These are phyloP conservation scores for Caracal caracal DNA, from an alignment of 2,113 vertebrate species.

Conservation along the genomic window DNA sequence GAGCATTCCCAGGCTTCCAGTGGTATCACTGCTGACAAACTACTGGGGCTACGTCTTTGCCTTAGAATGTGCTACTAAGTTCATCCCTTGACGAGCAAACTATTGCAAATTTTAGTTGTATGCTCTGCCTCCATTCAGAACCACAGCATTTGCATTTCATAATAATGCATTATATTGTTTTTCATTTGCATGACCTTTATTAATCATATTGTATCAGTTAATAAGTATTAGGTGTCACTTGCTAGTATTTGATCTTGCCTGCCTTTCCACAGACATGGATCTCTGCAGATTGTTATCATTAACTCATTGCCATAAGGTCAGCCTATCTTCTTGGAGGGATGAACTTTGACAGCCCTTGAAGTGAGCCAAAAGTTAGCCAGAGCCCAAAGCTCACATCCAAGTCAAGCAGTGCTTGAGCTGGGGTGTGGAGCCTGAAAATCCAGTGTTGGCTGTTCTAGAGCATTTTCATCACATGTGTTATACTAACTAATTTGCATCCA, in stretches of 20 bases:
- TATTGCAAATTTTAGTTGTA: background rate
- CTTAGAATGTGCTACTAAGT: background rate
- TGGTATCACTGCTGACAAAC: background rate
- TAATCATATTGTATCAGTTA: background rate
- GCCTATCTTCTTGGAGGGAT: background rate
- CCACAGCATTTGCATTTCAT: background rate
- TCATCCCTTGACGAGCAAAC: background rate
- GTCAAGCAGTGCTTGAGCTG: background rate
- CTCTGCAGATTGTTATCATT: background rate
- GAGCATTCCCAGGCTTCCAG: background rate
- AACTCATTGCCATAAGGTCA: background rate
- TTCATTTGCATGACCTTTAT: background rate
- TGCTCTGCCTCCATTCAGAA: constrained; percentile 23
- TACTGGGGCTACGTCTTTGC: background rate
- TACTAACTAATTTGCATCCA: background rate
- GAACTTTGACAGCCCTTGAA: background rate
- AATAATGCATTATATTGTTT: background rate
- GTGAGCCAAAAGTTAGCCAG: background rate
- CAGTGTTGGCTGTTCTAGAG: background rate
- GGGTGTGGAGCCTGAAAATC: background rate
- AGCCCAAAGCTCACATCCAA: background rate
- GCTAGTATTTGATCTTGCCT: background rate
- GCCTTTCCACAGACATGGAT: background rate
- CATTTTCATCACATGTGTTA: background rate
- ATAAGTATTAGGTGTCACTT: background rate